Base-by-base conservation (phyloP, 2,797 vertebrate species). In the Chrosomus eos region DNA sequence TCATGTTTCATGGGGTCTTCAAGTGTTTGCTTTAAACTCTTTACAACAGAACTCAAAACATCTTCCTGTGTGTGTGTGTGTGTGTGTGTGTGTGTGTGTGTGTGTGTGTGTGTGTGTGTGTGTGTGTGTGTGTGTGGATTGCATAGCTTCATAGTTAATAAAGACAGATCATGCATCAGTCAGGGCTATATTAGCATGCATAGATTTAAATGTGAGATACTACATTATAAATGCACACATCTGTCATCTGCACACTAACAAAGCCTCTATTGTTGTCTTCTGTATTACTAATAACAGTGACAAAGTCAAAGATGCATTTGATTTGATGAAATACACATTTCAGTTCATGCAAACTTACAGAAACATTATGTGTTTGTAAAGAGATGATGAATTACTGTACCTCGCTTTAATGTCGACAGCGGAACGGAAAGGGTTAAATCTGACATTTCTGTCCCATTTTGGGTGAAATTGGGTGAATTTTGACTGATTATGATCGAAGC, bases 401-500 rank as follows among this genome's bases (percentile, higher is more conserved):
- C 93, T 95, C 93, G 91, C 92, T 92, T 94, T 93, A 93, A 92
- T 86, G 92, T 90, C 86, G 93, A 90, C 93, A 83, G 91, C 88
- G 90, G 93, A 82, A 90, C 84, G 82, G 89, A 93, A 95, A 91
- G 92, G 94, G 95, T 96, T 94, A 95, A 95, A 87, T 78, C 88
- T 87, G 87, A 93, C 93, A 94, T 93, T 88, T 80, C 93, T 92
- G 92, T 93, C 93, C 94, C 94, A 95, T 95, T 94, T 92, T 93
- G 87, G 9, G 93, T 87, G 92, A 89, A 76, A 92, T 76, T 48
- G 19, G 84, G 87, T 81, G 83, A 87, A 92, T 90, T 93, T 93
- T 94, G 91, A 23, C 80, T 9, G 53, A 48, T 43, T n/a, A 28
- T 36, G 33, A 58, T 53, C 18, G 9, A 51, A 75, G 45, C 40